phyloP scores from a whole-genome alignment of 2,888 invertebrate species.

The Agrochola lota region DNA sequence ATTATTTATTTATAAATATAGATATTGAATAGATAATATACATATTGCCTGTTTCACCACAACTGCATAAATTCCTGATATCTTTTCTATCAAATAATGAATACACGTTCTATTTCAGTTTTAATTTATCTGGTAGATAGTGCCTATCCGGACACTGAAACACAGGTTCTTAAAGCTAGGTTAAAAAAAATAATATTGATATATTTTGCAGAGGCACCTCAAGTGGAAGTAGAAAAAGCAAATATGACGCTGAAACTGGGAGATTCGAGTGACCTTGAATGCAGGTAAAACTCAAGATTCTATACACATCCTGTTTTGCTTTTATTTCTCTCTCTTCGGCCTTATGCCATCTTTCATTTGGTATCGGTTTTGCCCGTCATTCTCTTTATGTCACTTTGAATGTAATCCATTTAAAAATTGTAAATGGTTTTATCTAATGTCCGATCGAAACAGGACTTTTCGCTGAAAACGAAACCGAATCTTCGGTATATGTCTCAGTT shows the following conservation, averaged over 20 bases:
- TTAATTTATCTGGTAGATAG: not conserved
- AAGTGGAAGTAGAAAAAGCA: conserved; percentile 68
- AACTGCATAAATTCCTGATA: no score
- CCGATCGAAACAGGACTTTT: no score
- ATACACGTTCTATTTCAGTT: not conserved
- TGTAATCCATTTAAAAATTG: not conserved
- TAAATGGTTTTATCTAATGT: not conserved
- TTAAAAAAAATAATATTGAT: not conserved
- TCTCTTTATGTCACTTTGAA: not conserved
- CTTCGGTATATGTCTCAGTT: no score
- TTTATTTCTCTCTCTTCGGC: not conserved
- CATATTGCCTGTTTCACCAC: not conserved
- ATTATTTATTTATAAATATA: not conserved
- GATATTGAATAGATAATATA: not conserved
- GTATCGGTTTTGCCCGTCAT: not conserved
- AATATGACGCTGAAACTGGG: conserved; percentile 73
- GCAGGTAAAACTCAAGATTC: conserved; percentile 74
- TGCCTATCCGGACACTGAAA: not conserved
- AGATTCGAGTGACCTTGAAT: conserved; percentile 74
- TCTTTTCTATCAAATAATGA: not conserved
- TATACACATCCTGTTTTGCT: not conserved
- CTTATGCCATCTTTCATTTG: not conserved
- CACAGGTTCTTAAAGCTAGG: no score
- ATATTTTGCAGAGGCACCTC: conserved; percentile 76
- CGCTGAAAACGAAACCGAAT: no score